Evolutionary conservation across 2,797 vertebrate genomes (phyloP), one percentile per base, ranked within the genome.

Genomic region (Clangula hyemalis): DNA sequence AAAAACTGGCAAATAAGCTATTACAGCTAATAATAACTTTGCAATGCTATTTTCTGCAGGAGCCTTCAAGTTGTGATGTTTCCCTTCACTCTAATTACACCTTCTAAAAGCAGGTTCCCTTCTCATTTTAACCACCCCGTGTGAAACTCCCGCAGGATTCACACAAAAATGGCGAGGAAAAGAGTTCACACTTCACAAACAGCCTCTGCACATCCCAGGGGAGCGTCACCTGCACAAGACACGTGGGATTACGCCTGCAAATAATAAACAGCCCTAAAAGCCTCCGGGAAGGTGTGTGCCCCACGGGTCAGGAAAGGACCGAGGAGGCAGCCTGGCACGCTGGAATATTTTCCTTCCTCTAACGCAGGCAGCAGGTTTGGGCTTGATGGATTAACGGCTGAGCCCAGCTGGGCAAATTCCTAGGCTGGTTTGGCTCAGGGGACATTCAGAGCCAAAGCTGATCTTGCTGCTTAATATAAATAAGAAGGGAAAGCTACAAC

Each of bases 21-120:
- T 79, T 90, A 90, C 79, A 41, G 87, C 93, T 97, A 95, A 96
- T 94, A 91, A 93, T 93, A 97, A 96, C 94, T 97, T 95, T 14
- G 51, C 0, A 4, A 27, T 56, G 92, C 88, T 92, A 90, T 94
- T 93, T 97, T 95, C 94, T 61, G 58, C 79, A 92, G 93, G 85
- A 97, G 79, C 82, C 85, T 96, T 94, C 83, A 76, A 76, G 88
- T 93, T 73, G 83, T 54, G 77, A 94, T 80, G 83, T 90, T 96
- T 96, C 79, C 88, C 91, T 94, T 96, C 90, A 21, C 76, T 97
- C 90, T 91, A 93, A 94, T 93, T 91, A 92, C 51, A 87, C 84
- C 91, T 94, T 86, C 94, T 77, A 89, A 94, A 73, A 87, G 90
- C 94, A 95, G 88, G 92, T 95, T 97, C 95, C 86, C 92, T 95